phyloP scores from a whole-genome alignment of 2,113 vertebrate genomes.

The Oncorhynchus nerka region DNA sequence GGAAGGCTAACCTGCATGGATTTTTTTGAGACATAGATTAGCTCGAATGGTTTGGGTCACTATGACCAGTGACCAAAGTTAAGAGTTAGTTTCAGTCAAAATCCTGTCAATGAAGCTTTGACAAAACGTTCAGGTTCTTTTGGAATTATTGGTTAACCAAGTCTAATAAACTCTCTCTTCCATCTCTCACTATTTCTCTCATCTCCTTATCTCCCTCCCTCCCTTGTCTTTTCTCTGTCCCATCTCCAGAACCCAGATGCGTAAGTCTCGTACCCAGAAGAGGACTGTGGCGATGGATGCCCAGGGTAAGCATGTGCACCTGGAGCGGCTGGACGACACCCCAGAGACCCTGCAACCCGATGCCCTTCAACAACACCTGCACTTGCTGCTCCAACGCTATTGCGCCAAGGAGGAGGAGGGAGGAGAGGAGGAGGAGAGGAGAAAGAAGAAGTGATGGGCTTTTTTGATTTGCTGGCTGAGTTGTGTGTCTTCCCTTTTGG shows the following conservation, averaged over 20 bases:
- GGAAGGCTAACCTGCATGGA: background rate
- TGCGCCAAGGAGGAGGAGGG: constrained; percentile 72
- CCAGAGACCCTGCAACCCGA: constrained; percentile 81
- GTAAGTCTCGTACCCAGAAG: constrained; percentile 87
- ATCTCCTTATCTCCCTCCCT: background rate
- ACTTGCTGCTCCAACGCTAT: constrained; percentile 85
- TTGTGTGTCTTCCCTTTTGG: background rate
- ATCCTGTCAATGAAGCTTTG: no score
- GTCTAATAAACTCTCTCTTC: no score
- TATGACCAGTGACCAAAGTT: background rate
- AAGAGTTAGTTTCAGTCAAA: no score
- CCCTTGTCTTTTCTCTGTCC: background rate
- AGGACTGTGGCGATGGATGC: constrained; percentile 92
- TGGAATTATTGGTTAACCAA: no score
- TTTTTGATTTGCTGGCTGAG: background rate
- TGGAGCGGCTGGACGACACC: constrained; percentile 86
- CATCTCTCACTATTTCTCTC: background rate
- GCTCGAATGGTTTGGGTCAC: background rate
- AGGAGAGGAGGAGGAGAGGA: constrained; percentile 30
- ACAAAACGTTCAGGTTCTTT: no score
- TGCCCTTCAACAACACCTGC: constrained; percentile 87
- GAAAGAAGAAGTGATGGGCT: constrained; percentile 29
- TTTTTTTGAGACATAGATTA: background rate
- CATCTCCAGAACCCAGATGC: constrained; percentile 82
- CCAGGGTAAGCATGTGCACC: constrained; percentile 80